phyloP scores from a whole-genome alignment of 2,888 invertebrate genomes.

The Pristionchus mayeri region DNA sequence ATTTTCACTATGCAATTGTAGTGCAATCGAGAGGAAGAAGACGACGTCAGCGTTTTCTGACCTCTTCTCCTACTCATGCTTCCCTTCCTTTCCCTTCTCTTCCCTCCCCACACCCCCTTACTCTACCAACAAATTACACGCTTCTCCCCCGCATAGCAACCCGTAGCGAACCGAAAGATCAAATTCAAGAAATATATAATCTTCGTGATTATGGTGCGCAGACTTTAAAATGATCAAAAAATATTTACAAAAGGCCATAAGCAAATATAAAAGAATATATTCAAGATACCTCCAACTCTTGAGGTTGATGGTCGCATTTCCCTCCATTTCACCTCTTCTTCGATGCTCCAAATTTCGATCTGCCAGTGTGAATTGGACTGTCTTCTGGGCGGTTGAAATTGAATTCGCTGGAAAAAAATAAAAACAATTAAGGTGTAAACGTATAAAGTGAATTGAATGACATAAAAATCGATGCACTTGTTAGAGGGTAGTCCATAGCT shows the following conservation, averaged over 20 bases:
- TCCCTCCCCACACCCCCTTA: neutral
- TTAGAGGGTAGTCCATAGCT: neutral
- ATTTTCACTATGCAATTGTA: neutral
- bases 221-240: too few relatives aligned
- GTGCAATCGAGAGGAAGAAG: neutral
- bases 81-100: neutral
- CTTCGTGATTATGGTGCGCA: too few relatives aligned
- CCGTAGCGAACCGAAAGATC: neutral
- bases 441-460: neutral
- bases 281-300: constrained; percentile 66
- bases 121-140: constrained; percentile 26
- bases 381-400: constrained; percentile 24
- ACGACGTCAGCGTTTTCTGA: neutral
- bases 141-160: constrained; percentile 35
- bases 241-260: neutral
- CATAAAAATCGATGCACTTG: neutral
- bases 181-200: too few relatives aligned
- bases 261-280: neutral
- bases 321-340: constrained; percentile 52
- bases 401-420: neutral
- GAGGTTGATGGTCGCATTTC: constrained; percentile 65
- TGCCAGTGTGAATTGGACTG: constrained; percentile 66
- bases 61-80: neutral
- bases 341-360: constrained; percentile 54
- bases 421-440: neutral